Base-by-base conservation (phyloP, 2,113 vertebrate species). In the Romanogobio albipinnatus region DNA sequence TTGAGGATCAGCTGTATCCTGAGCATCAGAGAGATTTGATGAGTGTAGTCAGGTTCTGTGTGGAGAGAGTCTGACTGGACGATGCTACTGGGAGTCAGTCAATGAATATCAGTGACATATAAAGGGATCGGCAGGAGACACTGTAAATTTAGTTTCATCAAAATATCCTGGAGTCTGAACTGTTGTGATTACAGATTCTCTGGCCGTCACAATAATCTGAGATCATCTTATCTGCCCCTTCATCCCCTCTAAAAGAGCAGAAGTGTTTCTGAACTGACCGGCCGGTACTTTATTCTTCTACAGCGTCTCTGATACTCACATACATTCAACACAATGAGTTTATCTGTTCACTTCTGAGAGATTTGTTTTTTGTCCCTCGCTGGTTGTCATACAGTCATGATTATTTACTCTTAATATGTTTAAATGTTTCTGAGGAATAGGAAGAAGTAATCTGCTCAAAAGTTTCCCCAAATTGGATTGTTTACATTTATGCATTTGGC, bases 381-480 rank as follows among this genome's bases (percentile, higher is more conserved):
- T 51, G 4, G 4, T 51, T 14, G 13, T 5, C 0, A 49, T 4
- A 49, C 11, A 14, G 13, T 49, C 13, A 51, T 51, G 47, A 49
- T 13, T 61, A 22, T 24, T 10, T 26, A 5, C 17, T 71, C 33
- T 11, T 22, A 1, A 33, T 7, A 26, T 36, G 29, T 33, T 66
- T 66, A 66, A 29, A 51, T 26, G 15, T 33, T 11, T 33, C 15
- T 45, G 6, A 45, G 78, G 56, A 45, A 64, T 9, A 82, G 47
- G 77, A 77, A 85, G 11, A 49, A 76, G 74, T 75, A 80, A 70
- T 76, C 13, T 33, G 4, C 29, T 33, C 29, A 68, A 68, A 68
- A 4, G 3, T 39, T 36, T 36, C n/a, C n/a, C n/a, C n/a, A n/a
- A n/a, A n/a, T n/a, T n/a, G n/a, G n/a, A n/a, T n/a, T n/a, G n/a